Percentiles rank a stretch among this genome's conserved stretches.
Conservation (phyloP, 2,797 vertebrate genomes). For the Anolis apletophallus region DNA sequence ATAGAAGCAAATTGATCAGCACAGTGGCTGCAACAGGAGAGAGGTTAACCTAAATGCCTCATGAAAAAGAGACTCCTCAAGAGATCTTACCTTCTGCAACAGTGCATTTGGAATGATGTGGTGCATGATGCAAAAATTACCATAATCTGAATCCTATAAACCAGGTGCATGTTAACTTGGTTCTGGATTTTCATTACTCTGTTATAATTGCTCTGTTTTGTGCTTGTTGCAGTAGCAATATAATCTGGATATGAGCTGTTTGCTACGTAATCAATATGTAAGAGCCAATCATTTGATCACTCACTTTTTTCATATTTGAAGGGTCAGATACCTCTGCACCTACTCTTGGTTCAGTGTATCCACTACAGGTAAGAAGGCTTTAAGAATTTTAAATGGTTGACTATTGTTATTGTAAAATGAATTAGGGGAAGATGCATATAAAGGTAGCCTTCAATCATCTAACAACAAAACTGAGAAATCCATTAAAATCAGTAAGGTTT, state of each 20-base stretch:
- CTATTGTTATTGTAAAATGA: not conserved
- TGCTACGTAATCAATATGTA: not conserved
- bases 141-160: not conserved
- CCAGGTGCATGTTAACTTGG: not conserved
- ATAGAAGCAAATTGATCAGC: not conserved
- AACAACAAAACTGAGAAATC: not conserved
- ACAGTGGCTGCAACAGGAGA: not conserved
- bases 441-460: not conserved
- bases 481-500: not conserved
- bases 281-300: conserved; percentile 2
- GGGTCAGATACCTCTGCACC: conserved; percentile 61
- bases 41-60: not conserved
- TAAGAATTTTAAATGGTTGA: not conserved
- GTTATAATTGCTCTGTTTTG: not conserved
- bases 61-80: not conserved
- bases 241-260: not conserved
- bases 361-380: conserved; percentile 68
- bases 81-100: not conserved
- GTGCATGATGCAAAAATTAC: not conserved
- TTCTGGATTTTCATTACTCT: not conserved
- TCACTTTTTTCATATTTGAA: conserved; percentile 43
- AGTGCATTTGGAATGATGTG: not conserved
- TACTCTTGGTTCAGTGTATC: conserved; percentile 26
- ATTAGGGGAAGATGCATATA: not conserved
- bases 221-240: not conserved